Evolutionary conservation across 2,888 invertebrate genomes (phyloP), one percentile per base, ranked within the genome.

Genomic region (Cataglyphis cursor): DNA sequence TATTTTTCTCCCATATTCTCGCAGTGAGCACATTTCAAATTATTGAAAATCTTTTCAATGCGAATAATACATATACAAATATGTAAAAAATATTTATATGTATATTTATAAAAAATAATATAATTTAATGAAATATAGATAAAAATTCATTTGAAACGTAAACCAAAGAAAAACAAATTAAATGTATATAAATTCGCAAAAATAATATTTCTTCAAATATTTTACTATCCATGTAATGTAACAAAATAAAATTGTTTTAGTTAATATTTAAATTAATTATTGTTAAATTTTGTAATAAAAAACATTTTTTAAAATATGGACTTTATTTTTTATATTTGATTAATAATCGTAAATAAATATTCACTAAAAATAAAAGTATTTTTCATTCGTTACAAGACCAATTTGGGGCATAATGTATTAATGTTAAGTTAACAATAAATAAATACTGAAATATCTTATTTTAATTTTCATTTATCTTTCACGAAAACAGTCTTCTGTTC

Each of bases 401-500:
- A 15, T 12, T 38, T 24, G 51, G 21, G 24, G 15, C 5, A 12
- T 28, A 5, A n/a, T 48, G 61, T 31, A 35, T 64, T 62, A 18
- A 59, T 35, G 10, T 24, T 12, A 48, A 18, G 4, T 38, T 51
- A 64, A 38, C n/a, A 24, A 64, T 64, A 65, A 75, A 35, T 61
- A n/a, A 75, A 28, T 31, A 31, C 31, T n/a, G n/a, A 75, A 10
- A 48, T 48, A 51, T n/a, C 21, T 24, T 35, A 75, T 21, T 28
- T 15, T 8, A 6, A 12, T 64, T 48, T 18, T 18, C 6, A 18
- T 21, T 21, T 21, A 62, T 65, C 38, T 64, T 75, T 51, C 10
- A 18, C 1, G 15, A 73, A 62, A 62, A 15, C 64, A n/a, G 28
- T 57, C 21, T 24, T 73, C 12, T 8, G n/a, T 18, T 51, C 8